Evolutionary conservation across 2,888 invertebrate species (phyloP).

Genomic region (Vesta saturnalis): DNA sequence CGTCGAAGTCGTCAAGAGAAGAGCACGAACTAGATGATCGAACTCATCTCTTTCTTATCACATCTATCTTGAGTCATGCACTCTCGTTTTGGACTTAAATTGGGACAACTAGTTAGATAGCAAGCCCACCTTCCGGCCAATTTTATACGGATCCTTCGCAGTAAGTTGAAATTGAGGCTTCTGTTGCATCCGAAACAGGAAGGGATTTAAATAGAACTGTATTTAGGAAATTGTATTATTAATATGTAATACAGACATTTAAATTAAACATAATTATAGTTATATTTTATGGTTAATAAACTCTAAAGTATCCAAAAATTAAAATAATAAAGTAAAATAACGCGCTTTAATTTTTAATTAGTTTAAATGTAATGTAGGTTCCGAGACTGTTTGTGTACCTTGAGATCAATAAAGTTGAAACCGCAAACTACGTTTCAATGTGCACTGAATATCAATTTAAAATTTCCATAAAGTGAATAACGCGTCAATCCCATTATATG

Average conservation of each 20-base stretch:
- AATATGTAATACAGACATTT: background rate
- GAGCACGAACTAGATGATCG: slow-evolving; percentile 24
- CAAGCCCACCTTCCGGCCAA: slow-evolving; percentile 42
- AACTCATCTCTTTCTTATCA: slow-evolving; percentile 34
- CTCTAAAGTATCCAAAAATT: background rate
- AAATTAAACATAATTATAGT: too few species aligned
- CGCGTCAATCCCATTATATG: background rate
- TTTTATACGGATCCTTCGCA: slow-evolving; percentile 34
- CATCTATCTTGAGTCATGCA: slow-evolving; percentile 34
- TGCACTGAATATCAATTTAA: background rate
- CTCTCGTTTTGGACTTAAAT: slow-evolving; percentile 35
- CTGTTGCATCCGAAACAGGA: background rate
- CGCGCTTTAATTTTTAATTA: slow-evolving; percentile 1
- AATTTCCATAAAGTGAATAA: background rate
- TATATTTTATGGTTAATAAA: too few species aligned
- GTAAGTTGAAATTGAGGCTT: slow-evolving; percentile 37
- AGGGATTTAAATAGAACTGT: background rate
- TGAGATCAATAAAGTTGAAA: background rate
- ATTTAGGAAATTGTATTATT: background rate
- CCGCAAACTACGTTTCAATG: slow-evolving; percentile 1
- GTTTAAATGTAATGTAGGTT: background rate
- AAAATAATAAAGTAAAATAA: background rate
- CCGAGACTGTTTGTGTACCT: background rate
- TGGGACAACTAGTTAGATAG: slow-evolving; percentile 41
- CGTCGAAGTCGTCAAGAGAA: slow-evolving; percentile 25